These are phyloP conservation scores for Caenorhabditis sp. DNA, from an alignment of 2,888 invertebrate genomes.

Conservation along the genomic window DNA sequence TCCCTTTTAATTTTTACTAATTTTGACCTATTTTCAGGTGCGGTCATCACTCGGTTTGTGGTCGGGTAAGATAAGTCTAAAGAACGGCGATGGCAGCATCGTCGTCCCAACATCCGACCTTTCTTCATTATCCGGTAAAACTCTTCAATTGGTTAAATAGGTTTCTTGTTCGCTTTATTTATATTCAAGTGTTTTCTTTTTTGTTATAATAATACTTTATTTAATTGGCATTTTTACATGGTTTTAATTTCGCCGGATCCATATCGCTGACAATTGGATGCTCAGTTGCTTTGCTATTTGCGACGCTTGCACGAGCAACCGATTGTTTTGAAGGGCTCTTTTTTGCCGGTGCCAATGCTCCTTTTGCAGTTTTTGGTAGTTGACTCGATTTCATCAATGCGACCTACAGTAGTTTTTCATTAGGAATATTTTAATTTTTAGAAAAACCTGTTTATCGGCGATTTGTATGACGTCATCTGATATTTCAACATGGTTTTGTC, in stretches of 20 bases:
- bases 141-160: slow-evolving; percentile 34
- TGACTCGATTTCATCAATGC: not conserved
- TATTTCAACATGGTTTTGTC: slow-evolving; percentile 49
- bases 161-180: not conserved
- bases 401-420: slow-evolving; percentile 32
- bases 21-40: slow-evolving; percentile 43
- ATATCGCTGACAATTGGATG: slow-evolving; percentile 44
- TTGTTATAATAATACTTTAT: slow-evolving; percentile 4
- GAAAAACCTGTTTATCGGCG: slow-evolving; percentile 44
- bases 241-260: slow-evolving; percentile 45
- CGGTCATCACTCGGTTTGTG: slow-evolving; percentile 49
- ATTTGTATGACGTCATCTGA: slow-evolving; percentile 53
- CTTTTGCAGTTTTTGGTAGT: not conserved
- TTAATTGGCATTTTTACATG: slow-evolving; percentile 49
- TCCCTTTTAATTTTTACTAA: not conserved
- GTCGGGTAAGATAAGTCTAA: slow-evolving; percentile 39
- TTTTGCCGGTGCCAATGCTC: slow-evolving; percentile 1
- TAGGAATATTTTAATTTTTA: not conserved
- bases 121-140: slow-evolving; percentile 33
- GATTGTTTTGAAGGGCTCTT: slow-evolving; percentile 13
- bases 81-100: slow-evolving; percentile 22
- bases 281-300: slow-evolving; percentile 6
- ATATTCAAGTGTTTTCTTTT: slow-evolving; percentile 10
- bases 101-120: slow-evolving; percentile 46
- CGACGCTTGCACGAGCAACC: slow-evolving; percentile 1